A percentile compares a stretch with the other conserved stretches of the same genome.
Conservation (phyloP, 1,140 invertebrate species). For the Archivesica marissinica region DNA sequence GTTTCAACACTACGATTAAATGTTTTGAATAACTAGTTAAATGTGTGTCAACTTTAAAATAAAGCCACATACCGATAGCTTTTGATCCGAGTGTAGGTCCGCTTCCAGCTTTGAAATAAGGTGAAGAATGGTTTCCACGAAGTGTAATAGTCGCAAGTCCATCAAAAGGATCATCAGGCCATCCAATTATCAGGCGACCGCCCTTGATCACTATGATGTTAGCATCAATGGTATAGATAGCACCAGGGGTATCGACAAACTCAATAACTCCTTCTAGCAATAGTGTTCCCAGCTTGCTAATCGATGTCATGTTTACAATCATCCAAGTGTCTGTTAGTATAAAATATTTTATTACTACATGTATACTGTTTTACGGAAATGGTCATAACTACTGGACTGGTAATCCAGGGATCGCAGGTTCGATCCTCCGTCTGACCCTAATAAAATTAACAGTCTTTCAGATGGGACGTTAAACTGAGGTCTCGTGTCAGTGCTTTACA, state of each 20-base stretch:
- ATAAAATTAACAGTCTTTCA: no score
- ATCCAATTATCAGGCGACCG: conserved; percentile 65
- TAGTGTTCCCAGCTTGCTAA: conserved; percentile 67
- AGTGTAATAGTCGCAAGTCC: conserved; percentile 73
- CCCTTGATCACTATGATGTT: conserved; percentile 31
- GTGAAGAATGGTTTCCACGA: conserved; percentile 69
- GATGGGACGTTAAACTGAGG: no score
- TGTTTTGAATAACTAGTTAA: no score
- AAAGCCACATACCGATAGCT: neutral
- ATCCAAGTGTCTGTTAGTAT: conserved; percentile 76
- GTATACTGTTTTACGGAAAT: no score
- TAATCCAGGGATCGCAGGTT: no score
- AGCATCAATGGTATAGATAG: conserved; percentile 64
- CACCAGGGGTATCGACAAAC: conserved; percentile 64
- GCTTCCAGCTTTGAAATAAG: conserved; percentile 53
- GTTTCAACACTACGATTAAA: no score
- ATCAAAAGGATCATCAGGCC: conserved; percentile 74
- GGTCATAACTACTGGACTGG: no score
- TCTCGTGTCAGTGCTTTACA: no score
- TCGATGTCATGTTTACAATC: conserved; percentile 66
- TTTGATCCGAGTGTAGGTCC: conserved; percentile 51
- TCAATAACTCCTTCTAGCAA: conserved; percentile 78
- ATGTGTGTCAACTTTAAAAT: no score
- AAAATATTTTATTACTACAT: no score
- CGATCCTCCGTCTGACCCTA: no score